Percentiles rank a stretch among this genome's conserved stretches.
Evolutionary conservation across 2,888 invertebrate genomes (phyloP).

Genomic region (Polyploca ridens): DNA sequence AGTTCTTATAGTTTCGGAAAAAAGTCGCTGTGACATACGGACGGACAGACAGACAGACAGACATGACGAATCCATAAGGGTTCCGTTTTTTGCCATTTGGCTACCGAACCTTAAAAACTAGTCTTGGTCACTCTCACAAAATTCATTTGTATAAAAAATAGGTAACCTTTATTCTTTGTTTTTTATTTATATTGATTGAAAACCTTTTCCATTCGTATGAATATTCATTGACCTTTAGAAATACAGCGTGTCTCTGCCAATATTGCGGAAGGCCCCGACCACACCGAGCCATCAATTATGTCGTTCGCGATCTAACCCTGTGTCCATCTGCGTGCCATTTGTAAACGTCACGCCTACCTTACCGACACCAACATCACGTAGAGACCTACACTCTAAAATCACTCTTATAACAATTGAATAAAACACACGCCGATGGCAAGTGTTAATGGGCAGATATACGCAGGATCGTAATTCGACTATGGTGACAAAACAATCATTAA

Average conservation of each 20-base stretch:
- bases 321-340: conserved; percentile 75
- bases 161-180: conserved; percentile 12
- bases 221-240: conserved; percentile 52
- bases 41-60: too few relatives aligned
- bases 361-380: conserved; percentile 34
- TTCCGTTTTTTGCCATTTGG: too few relatives aligned
- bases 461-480: conserved; percentile 57
- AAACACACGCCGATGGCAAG: conserved; percentile 24
- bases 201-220: conserved; percentile 31
- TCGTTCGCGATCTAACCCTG: conserved; percentile 72
- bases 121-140: background rate
- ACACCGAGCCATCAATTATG: conserved; percentile 72
- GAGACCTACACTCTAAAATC: conserved; percentile 29
- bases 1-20: too few relatives aligned
- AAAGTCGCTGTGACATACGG: too few relatives aligned
- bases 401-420: conserved; percentile 34
- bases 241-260: conserved; percentile 50
- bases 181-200: conserved; percentile 22
- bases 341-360: conserved; percentile 65
- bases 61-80: too few relatives aligned
- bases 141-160: background rate
- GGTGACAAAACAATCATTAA: conserved; percentile 74
- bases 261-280: conserved; percentile 49
- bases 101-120: too few relatives aligned
- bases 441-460: conserved; percentile 39